A percentile compares a stretch with the other conserved stretches of the same genome.
Evolutionary conservation across 2,113 vertebrate genomes (phyloP).

Genomic region (Aphelocoma coerulescens): DNA sequence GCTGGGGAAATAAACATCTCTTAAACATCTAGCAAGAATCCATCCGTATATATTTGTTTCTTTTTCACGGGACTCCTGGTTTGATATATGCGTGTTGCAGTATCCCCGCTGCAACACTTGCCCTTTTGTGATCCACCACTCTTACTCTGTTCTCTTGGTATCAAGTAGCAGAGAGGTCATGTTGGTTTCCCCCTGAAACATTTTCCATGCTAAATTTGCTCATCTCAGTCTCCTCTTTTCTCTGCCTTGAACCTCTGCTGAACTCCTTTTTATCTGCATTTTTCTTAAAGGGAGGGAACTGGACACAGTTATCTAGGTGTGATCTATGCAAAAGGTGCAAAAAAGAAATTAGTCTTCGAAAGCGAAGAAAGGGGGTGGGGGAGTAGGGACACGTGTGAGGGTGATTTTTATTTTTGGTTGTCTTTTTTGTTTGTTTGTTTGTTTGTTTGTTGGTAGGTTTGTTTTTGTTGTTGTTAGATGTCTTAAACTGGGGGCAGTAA

Average conservation of each 20-base stretch:
- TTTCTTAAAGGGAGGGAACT: background rate
- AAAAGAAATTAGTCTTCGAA: background rate
- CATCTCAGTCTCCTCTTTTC: background rate
- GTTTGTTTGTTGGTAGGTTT: background rate
- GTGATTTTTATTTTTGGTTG: background rate
- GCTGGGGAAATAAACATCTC: no score
- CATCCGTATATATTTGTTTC: no score
- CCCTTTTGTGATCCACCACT: background rate
- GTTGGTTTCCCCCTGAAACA: background rate
- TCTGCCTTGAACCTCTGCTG: background rate
- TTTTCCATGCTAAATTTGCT: background rate
- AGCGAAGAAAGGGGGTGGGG: background rate
- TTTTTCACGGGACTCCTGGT: no score
- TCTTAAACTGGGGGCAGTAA: background rate
- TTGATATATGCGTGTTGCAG: no score
- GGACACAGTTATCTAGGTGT: background rate
- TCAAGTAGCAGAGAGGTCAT: background rate
- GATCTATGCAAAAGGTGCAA: background rate
- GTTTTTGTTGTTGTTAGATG: background rate
- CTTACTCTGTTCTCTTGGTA: background rate
- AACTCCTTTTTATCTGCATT: background rate
- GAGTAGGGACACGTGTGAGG: no score
- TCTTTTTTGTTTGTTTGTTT: no score
- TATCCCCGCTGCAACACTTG: no score
- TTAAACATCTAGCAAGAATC: no score